These are phyloP conservation scores for Micrastur ruficollis DNA, from an alignment of 2,797 vertebrate species.

Conservation along the genomic window DNA sequence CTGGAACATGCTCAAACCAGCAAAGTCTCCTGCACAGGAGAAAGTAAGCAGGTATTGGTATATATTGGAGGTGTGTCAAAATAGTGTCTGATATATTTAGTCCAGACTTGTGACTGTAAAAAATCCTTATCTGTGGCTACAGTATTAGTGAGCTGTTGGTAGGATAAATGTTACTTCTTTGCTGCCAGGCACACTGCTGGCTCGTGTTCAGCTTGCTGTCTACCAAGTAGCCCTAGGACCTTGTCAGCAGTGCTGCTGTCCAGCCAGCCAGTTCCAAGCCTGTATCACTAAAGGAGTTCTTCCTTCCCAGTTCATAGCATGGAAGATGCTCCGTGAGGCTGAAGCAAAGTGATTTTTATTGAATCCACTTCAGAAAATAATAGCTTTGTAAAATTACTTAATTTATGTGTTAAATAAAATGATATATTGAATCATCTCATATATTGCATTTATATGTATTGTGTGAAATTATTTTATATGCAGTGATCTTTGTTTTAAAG, in stretches of 20 bases:
- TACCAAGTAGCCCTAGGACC: not conserved
- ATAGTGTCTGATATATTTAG: not conserved
- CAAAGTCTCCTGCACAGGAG: not conserved
- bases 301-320: not conserved
- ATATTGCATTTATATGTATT: not conserved
- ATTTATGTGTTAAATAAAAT: not conserved
- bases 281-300: not conserved
- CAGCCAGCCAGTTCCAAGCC: not conserved
- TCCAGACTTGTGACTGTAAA: not conserved
- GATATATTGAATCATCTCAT: not conserved
- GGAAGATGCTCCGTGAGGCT: not conserved
- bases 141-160: not conserved
- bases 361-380: not conserved
- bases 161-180: not conserved
- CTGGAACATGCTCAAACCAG: not conserved
- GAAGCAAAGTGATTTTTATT: not conserved
- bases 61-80: not conserved
- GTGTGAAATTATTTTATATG: not conserved
- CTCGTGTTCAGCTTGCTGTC: accelerated
- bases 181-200: not conserved
- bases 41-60: not conserved
- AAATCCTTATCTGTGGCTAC: not conserved
- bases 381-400: not conserved
- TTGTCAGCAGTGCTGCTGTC: not conserved
- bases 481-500: not conserved